Evolutionary conservation across 1,140 invertebrate genomes (phyloP), one percentile per base, ranked within the genome.

Genomic region (Drosophila lacertosa): DNA sequence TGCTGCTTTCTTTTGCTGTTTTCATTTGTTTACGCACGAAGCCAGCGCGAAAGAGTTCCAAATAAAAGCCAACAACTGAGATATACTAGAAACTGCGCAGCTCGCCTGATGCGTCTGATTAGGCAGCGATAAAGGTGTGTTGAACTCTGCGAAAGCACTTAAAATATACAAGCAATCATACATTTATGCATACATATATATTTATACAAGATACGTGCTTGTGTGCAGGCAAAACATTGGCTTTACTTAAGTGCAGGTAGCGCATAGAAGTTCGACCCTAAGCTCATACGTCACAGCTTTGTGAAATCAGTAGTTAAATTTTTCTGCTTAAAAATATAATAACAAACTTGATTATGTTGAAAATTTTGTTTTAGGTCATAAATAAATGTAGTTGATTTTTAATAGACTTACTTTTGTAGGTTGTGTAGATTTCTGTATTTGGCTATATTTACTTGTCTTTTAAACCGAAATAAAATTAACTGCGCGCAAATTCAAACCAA

Each of bases 41-140:
- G 40, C 10, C 20, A 18, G 0, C 40, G 45, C 11, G 39, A 33
- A 50, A 55, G 58, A 54, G 37, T 67, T 67, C 40, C 44, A 40
- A 39, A 20, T 13, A n/a, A 33, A 37, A 54, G n/a, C 9, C 10
- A 16, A 48, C 13, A 16, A 29, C 5, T 35, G 50, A 57, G 32
- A 22, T 35, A 33, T 50, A 26, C 29, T 29, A 55, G 11, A 51
- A 55, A 57, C 40, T 69, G 59, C 71, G 58, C 71, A 74, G 66
- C 66, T 71, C 32, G 53, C 53, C 53, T 42, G 51, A 59, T 66
- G 35, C 47, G 54, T 40, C 58, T 72, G 73, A 75, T 75, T 75
- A 66, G 62, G 42, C 24, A 53, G 45, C 57, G 80, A 84, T 84
- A 84, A 84, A 84, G 70, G 80, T 84, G 45, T 84, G 81, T 86